Base-by-base conservation (phyloP, 1,140 invertebrate genomes). In the Drosophila nigromelanica region DNA sequence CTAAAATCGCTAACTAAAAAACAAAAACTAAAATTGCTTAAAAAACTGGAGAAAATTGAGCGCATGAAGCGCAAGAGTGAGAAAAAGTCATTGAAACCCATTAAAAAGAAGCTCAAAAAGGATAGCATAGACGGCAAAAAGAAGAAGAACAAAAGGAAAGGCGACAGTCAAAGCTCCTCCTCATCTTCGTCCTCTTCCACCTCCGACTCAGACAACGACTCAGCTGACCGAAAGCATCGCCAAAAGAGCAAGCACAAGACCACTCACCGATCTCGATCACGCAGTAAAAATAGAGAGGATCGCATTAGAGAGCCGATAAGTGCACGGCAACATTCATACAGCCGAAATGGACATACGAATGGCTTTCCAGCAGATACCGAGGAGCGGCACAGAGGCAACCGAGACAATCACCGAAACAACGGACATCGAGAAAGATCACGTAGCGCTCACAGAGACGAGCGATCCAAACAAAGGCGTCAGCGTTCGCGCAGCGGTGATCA, bases 21-120 rank as follows among this genome's bases (percentile, higher is more conserved):
- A 91, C 96, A 98, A 81, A 98, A 98, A 90, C 96, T 97, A 75
- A 98, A 97, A 87, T 92, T 99, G 50, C 92, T 99, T 4, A 98
- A 96, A 95, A 96, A 96, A 93, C 90, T 97, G 27, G 94, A 96
- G 73, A 96, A 96, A 92, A 92, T 97, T 35, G 96, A 97, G 76
- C 95, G 94, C 69, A 92, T 94, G 73, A 94, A 94, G 73, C 83
- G 83, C 10, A 89, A 83, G 18, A 78, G 73, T 8, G 83, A 82
- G 27, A 62, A 82, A 60, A 74, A 64, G 8, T 52, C 60, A 0
- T 15, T 48, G 4, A 86, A 86, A 15, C 4, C 8, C 5, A 66
- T 42, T 18, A 66, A 71, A 48, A 90, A 85, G 11, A 89, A 83
- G 45, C 24, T 72, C 0, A 81, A 90, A 55, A 91, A 90, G 12